Evolutionary conservation across 2,797 vertebrate species (phyloP), one percentile per base, ranked within the genome.

Genomic region (Enteromius paludinosus): DNA sequence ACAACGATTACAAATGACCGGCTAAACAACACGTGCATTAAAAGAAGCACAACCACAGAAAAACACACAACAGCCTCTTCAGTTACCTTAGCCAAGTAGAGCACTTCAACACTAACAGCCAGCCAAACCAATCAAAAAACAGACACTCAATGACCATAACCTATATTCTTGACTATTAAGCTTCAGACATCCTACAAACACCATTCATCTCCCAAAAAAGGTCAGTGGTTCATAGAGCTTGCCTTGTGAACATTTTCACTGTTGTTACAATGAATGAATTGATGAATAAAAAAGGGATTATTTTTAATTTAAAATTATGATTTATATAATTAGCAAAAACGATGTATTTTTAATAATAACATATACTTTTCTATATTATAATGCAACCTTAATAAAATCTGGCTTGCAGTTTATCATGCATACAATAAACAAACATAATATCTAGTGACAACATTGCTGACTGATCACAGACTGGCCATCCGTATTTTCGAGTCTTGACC

Each of bases 1-100:
- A 59, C 38, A 64, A 74, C 2, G 49, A 20, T 49, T 52, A 59
- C 70, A 76, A 70, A 71, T 5, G 70, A 76, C 61, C 12, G 61
- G 65, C 23, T 66, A 14, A 59, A 79, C 64, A n/a, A 65, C 71
- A 71, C 61, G 30, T 52, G 15, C 69, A 73, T 81, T 74, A 65
- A 65, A 43, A 73, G 45, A 47, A 83, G 65, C 81, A 59, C 35
- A 38, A 12, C 65, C 65, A 78, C 17, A 71, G 64, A 70, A 78
- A 41, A 62, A 47, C 69, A 81, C 41, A 35, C 15, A 56, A 82
- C 61, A 30, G 47, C 33, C 61, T 73, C 59, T 74, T 64, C 43
- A 52, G 43, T 65, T 62, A 23, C 66, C 35, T 49, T 25, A 49
- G 56, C 41, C 41, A 30, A 30, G 56, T 59, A 56, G 1, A 71